These are phyloP conservation scores for Argyresthia albistria DNA, from an alignment of 2,888 invertebrate genomes.

Conservation along the genomic window DNA sequence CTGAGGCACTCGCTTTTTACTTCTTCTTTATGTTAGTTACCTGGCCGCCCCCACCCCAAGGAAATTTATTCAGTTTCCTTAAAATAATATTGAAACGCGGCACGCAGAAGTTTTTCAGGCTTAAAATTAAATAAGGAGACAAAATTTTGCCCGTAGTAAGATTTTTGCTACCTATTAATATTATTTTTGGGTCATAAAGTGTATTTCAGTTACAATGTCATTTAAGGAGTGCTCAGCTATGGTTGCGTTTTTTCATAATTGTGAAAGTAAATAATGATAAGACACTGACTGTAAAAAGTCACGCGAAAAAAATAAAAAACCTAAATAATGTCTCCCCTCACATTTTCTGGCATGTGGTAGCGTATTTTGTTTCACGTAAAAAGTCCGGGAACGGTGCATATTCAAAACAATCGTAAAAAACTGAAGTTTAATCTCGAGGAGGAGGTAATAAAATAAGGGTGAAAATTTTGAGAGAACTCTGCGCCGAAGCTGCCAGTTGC, in stretches of 20 bases:
- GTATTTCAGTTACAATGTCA: no score
- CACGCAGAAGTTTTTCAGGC: background rate
- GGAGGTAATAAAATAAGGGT: slow-evolving; percentile 67
- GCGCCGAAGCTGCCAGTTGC: slow-evolving; percentile 62
- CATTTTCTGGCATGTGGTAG: no score
- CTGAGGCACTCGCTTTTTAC: slow-evolving; percentile 28
- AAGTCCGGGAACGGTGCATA: background rate
- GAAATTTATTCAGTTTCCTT: slow-evolving; percentile 34
- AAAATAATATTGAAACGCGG: slow-evolving; percentile 22
- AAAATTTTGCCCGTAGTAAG: no score
- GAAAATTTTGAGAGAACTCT: slow-evolving; percentile 60
- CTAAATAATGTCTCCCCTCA: no score
- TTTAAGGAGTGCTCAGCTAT: no score
- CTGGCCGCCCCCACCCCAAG: slow-evolving; percentile 14
- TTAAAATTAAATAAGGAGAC: background rate
- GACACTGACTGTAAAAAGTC: no score
- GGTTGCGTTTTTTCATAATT: no score
- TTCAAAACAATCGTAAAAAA: slow-evolving; percentile 31
- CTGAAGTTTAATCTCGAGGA: slow-evolving; percentile 61
- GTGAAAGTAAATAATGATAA: no score
- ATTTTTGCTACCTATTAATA: no score
- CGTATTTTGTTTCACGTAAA: no score
- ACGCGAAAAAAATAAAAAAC: no score
- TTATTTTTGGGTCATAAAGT: no score
- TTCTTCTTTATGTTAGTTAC: slow-evolving; percentile 39